Evolutionary conservation across 2,113 vertebrate genomes (phyloP).

Genomic region (Himantopus leucocephalus): DNA sequence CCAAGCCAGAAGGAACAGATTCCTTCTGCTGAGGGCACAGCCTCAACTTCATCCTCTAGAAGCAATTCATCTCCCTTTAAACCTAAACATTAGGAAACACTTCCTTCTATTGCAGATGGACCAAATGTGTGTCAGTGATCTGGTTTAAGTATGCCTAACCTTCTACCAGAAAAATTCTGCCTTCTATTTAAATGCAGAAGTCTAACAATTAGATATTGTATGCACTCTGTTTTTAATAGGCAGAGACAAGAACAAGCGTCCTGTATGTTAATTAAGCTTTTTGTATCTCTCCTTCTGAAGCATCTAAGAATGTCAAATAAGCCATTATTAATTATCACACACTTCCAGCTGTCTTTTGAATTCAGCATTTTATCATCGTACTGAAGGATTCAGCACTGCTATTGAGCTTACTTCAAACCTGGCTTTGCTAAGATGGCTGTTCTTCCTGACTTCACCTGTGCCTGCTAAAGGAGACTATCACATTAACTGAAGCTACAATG

Average conservation of each 20-base stretch:
- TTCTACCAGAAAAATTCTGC: background rate
- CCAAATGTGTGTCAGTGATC: background rate
- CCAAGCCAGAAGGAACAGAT: background rate
- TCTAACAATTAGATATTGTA: background rate
- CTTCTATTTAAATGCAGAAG: background rate
- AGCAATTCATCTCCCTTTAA: constrained; percentile 34
- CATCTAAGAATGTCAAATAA: constrained; percentile 17
- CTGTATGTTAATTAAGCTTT: constrained; percentile 52
- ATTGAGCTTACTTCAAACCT: background rate
- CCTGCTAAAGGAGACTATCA: background rate
- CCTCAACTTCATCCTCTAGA: background rate
- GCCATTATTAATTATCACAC: constrained; percentile 12
- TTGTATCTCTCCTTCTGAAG: background rate
- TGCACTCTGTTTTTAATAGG: background rate
- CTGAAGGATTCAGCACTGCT: background rate
- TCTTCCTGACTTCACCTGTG: background rate
- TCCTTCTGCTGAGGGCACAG: background rate
- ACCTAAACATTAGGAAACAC: background rate
- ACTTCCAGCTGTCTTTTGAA: background rate
- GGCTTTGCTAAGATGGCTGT: background rate
- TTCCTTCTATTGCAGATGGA: background rate
- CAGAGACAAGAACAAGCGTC: background rate
- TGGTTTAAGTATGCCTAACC: background rate
- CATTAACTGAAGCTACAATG: background rate
- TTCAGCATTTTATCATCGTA: background rate